phyloP scores from a whole-genome alignment of 2,888 invertebrate genomes.

The Gonocerus acuteangulatus region DNA sequence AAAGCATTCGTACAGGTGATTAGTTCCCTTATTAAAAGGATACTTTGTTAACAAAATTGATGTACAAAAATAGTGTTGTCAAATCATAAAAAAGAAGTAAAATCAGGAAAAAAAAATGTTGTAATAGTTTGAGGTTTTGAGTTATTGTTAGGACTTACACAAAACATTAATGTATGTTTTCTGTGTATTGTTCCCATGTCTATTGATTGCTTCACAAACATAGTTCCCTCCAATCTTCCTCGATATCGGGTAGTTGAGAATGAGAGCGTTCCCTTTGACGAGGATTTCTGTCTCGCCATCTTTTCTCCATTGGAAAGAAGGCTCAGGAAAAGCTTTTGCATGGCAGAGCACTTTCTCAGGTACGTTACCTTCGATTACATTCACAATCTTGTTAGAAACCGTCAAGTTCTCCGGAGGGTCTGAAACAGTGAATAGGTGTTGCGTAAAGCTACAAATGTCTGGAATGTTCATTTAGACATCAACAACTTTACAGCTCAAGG shows the following conservation, averaged over 20 bases:
- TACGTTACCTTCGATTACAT: constrained; percentile 51
- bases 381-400: constrained; percentile 52
- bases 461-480: no score
- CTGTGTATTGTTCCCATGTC: constrained; percentile 65
- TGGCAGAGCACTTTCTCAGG: constrained; percentile 53
- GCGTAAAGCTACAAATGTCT: no score
- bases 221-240: constrained; percentile 69
- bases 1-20: no score
- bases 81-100: no score
- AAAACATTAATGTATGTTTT: constrained; percentile 68
- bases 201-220: constrained; percentile 66
- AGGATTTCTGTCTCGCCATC: constrained; percentile 48
- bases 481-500: no score
- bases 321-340: constrained; percentile 61
- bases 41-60: no score
- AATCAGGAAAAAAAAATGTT: no score
- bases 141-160: constrained; percentile 53
- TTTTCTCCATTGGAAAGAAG: constrained; percentile 64
- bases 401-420: constrained; percentile 80
- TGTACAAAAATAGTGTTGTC: no score
- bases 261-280: constrained; percentile 47
- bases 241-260: constrained; percentile 58
- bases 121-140: no score
- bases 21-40: no score
- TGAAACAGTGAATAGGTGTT: constrained; percentile 41